A percentile compares a stretch with the other conserved stretches of the same genome.
These are phyloP conservation scores for Sycophaga agraensis DNA, from an alignment of 1,140 invertebrate genomes.

Conservation along the genomic window DNA sequence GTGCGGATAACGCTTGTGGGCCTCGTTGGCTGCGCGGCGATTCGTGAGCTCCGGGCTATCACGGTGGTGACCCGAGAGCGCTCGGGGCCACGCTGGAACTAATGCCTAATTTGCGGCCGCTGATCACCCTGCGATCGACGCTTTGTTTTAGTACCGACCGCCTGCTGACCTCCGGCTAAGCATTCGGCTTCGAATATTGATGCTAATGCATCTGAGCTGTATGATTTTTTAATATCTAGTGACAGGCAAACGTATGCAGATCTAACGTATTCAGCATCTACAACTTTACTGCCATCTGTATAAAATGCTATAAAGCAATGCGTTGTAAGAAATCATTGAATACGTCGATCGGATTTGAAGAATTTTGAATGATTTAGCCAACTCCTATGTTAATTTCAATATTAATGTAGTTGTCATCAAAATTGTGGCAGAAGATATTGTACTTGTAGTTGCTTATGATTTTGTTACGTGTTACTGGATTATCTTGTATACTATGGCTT, in stretches of 20 bases:
- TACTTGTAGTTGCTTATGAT: neutral
- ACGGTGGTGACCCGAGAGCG: too few relatives aligned
- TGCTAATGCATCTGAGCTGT: neutral
- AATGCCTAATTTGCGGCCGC: too few relatives aligned
- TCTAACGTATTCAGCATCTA: neutral
- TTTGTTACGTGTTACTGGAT: too few relatives aligned
- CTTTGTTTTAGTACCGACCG: too few relatives aligned
- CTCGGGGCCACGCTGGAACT: too few relatives aligned
- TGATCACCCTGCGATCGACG: too few relatives aligned
- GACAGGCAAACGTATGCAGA: neutral
- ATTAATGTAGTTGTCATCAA: neutral
- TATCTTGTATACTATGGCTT: too few relatives aligned
- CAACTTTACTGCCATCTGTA: slow-evolving; percentile 1
- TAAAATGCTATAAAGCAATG: neutral
- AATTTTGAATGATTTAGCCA: neutral
- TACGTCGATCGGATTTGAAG: neutral
- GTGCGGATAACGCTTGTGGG: too few relatives aligned
- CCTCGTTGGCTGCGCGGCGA: too few relatives aligned
- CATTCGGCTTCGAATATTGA: slow-evolving; percentile 3
- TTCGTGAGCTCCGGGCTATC: too few relatives aligned
- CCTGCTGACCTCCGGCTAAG: neutral
- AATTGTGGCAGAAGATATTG: neutral
- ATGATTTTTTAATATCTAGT: neutral
- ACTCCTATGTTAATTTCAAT: neutral
- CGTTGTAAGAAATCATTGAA: neutral